Evolutionary conservation across 2,113 vertebrate species (phyloP).

Genomic region (Cnemophilus loriae): DNA sequence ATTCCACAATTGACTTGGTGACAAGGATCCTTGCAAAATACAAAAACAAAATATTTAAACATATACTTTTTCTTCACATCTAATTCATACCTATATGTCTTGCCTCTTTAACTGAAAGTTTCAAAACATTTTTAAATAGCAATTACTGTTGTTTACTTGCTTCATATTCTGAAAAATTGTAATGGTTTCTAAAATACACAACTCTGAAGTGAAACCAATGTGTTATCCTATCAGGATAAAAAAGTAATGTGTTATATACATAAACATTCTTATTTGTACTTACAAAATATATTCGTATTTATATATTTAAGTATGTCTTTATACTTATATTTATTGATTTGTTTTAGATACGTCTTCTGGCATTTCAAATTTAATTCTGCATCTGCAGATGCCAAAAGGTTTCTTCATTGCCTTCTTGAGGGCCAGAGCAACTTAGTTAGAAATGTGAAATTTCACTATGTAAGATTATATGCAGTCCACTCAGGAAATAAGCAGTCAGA

Average conservation of each 20-base stretch:
- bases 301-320: neutral
- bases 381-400: neutral
- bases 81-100: neutral
- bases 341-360: neutral
- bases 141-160: neutral
- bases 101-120: neutral
- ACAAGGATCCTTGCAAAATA: conserved; percentile 57
- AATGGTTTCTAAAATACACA: neutral
- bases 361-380: neutral
- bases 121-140: neutral
- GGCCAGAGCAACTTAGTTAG: neutral
- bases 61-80: neutral
- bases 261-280: neutral
- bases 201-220: neutral
- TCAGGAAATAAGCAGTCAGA: neutral
- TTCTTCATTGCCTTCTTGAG: neutral
- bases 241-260: neutral
- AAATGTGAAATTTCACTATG: neutral
- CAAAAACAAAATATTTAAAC: conserved; percentile 21
- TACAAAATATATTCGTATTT: neutral
- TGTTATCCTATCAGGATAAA: neutral
- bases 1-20: conserved; percentile 25
- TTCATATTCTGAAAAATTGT: neutral
- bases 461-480: neutral
- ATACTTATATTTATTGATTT: neutral